phyloP scores from a whole-genome alignment of 2,888 invertebrate genomes.

The Neria commutata region DNA sequence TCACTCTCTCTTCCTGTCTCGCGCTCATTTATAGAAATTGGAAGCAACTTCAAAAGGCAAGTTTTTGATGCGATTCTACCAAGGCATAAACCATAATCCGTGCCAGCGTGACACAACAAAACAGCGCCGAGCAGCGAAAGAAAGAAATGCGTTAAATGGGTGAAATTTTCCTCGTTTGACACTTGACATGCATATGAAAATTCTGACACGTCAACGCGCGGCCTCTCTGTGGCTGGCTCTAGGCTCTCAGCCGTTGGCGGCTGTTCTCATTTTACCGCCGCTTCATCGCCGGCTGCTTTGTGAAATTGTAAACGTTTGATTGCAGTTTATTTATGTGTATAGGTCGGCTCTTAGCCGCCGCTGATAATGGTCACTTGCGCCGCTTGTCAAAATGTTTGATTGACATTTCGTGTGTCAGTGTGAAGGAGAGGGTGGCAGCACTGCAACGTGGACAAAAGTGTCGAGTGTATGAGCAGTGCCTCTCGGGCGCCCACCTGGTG shows the following conservation, averaged over 20 bases:
- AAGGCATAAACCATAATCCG: neutral
- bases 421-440: conserved; percentile 4
- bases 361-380: conserved; percentile 9
- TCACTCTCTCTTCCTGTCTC: neutral
- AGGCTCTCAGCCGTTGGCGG: conserved; percentile 15
- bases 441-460: conserved; percentile 42
- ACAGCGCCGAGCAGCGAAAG: neutral
- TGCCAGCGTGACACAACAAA: conserved; percentile 28
- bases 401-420: conserved; percentile 36
- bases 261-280: conserved; percentile 4
- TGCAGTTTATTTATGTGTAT: neutral
- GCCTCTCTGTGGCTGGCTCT: conserved; percentile 24
- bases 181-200: conserved; percentile 61
- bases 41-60: conserved; percentile 41
- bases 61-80: conserved; percentile 1
- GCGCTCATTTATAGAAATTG: conserved; percentile 29
- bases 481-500: too few species aligned
- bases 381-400: conserved; percentile 37
- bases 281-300: neutral
- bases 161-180: conserved; percentile 44
- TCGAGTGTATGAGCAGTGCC: conserved; percentile 39
- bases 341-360: neutral
- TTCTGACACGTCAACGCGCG: conserved; percentile 61
- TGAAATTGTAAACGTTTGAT: conserved; percentile 13
- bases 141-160: conserved; percentile 11